phyloP scores from a whole-genome alignment of 2,888 invertebrate species.

The Lasioglossum vierecki region DNA sequence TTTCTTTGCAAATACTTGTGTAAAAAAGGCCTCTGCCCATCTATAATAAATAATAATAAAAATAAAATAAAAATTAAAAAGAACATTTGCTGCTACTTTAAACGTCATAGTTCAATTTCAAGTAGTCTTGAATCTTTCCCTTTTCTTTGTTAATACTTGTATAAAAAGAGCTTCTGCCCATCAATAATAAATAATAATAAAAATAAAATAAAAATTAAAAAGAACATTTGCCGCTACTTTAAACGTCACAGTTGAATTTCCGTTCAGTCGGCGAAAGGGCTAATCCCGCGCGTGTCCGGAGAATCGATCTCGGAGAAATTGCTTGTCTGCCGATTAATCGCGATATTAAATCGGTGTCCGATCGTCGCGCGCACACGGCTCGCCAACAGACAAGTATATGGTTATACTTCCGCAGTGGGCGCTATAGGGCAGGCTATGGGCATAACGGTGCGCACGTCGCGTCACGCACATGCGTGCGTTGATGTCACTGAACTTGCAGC shows the following conservation, averaged over 20 bases:
- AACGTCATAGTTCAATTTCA: too few relatives aligned
- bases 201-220: too few relatives aligned
- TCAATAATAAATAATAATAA: too few relatives aligned
- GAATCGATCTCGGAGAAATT: not conserved
- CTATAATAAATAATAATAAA: too few relatives aligned
- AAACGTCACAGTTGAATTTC: not conserved
- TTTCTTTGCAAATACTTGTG: too few relatives aligned
- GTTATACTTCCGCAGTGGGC: constrained; percentile 74
- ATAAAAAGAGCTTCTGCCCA: too few relatives aligned
- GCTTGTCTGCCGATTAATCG: not conserved
- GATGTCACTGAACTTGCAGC: constrained; percentile 83
- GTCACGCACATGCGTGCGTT: constrained; percentile 83
- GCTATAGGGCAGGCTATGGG: constrained; percentile 76
- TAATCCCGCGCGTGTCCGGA: not conserved
- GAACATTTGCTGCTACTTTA: too few relatives aligned
- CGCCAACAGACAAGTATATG: constrained; percentile 59
- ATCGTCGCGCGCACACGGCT: constrained; percentile 53
- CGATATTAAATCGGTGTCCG: constrained; percentile 34
- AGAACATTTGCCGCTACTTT: too few relatives aligned
- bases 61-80: too few relatives aligned
- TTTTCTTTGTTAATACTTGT: too few relatives aligned
- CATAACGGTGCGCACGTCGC: constrained; percentile 82
- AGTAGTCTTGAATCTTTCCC: too few relatives aligned
- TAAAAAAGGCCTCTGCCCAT: too few relatives aligned
- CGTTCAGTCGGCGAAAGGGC: not conserved